Base-by-base conservation (phyloP, 2,797 vertebrate genomes). In the Notoglanidium macrostoma region DNA sequence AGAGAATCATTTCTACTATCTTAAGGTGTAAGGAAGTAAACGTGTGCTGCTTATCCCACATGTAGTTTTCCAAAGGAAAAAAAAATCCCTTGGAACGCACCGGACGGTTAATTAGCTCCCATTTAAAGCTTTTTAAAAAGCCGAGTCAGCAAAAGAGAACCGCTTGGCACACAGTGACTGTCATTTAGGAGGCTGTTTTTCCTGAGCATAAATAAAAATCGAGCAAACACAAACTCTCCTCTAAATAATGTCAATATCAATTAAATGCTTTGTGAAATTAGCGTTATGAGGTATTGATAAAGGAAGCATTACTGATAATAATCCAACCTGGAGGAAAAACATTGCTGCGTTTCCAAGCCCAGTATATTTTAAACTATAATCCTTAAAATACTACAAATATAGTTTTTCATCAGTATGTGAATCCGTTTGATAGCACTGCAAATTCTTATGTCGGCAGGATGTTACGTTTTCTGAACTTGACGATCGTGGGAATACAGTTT, bases 251-350 rank as follows among this genome's bases (percentile, higher is more conserved):
- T 15, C 65, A 40, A 44, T 77, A 57, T 76, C 32, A 67, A 15
- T 23, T 1, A 3, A 32, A 4, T 55, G 51, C 35, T 57, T 57
- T 23, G 11, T 32, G 46, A 32, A 83, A 83, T 83, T 32, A 51
- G 23, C 35, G 63, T 8, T 44, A 35, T 23, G 12, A 55, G 63
- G n/a, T 32, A 54, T 68, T 32, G 29, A 83, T 32, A 35, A 29
- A 83, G 46, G n/a, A 83, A 67, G 23, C 29, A 83, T 67, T 35
- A 11, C n/a, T 68, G 81, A 67, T 67, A 68, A 51, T 29, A 19
- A 51, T 67, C n/a, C 46, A 14, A 19, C 5, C 19, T 11, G n/a
- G 49, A 49, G n/a, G 49, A 49, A 49, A 63, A 61, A 10, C 14
- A 19, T n/a, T 17, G 35, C 9, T n/a, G 17, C n/a, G 19, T 49